Evolutionary conservation across 2,797 vertebrate genomes (phyloP).

Genomic region (Melopsittacus undulatus): DNA sequence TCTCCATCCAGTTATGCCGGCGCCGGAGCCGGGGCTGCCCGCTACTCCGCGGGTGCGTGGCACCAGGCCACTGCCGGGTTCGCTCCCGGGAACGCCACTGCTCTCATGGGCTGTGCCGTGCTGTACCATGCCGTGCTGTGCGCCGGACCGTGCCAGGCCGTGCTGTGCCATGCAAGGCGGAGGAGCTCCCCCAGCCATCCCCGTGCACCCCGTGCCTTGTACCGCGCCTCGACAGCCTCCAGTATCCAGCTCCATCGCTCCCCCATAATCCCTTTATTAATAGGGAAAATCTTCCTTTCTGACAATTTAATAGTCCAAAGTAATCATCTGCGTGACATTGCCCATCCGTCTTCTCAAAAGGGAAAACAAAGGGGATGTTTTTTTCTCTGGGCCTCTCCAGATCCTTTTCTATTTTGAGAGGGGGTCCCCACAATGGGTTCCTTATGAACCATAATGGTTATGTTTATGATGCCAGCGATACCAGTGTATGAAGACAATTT

Average conservation of each 20-base stretch:
- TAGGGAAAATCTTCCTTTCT: slow-evolving; percentile 89
- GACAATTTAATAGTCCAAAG: slow-evolving; percentile 96
- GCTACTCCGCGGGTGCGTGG: neutral
- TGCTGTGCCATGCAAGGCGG: neutral
- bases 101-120: neutral
- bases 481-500: slow-evolving; percentile 89
- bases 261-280: slow-evolving; percentile 84
- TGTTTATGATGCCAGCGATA: slow-evolving; percentile 94
- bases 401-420: slow-evolving; percentile 89
- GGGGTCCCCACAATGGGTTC: slow-evolving; percentile 85
- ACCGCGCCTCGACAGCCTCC: slow-evolving; percentile 32
- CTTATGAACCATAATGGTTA: slow-evolving; percentile 91
- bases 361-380: slow-evolving; percentile 88
- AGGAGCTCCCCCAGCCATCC: neutral
- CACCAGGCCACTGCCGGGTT: neutral
- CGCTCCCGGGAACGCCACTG: neutral
- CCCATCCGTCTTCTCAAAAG: slow-evolving; percentile 89
- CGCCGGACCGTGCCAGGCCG: too few species aligned
- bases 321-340: slow-evolving; percentile 92
- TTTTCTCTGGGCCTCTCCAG: slow-evolving; percentile 82
- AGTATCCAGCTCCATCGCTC: slow-evolving; percentile 83
- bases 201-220: neutral
- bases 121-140: too few species aligned
- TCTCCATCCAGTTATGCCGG: slow-evolving; percentile 80
- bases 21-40: slow-evolving; percentile 41